Percentiles rank a stretch among this genome's conserved stretches.
These are phyloP conservation scores for Henricia sp. DNA, from an alignment of 53 echinoderm and acorn worm species.

Conservation along the genomic window DNA sequence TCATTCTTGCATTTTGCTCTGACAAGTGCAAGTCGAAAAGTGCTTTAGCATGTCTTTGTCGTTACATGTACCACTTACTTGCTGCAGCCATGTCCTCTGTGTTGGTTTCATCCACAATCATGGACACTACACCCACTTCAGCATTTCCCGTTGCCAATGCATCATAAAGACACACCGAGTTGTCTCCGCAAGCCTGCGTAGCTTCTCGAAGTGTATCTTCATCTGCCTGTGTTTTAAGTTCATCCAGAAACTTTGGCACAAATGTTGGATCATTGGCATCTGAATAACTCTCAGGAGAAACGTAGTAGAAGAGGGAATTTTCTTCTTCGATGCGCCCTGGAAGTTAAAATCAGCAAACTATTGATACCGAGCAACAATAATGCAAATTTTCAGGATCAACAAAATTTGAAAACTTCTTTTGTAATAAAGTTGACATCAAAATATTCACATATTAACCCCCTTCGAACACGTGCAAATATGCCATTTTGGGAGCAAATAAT, in stretches of 20 bases:
- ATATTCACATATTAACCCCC: too few species aligned
- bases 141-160: slow-evolving; percentile 34
- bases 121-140: slow-evolving; percentile 11
- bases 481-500: too few species aligned
- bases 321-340: neutral
- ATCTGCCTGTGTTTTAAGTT: slow-evolving; percentile 18
- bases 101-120: neutral
- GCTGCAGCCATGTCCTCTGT: neutral
- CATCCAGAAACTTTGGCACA: slow-evolving; percentile 70
- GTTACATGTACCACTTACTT: neutral
- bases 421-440: too few species aligned
- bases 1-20: too few species aligned
- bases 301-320: slow-evolving; percentile 23
- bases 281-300: slow-evolving; percentile 21
- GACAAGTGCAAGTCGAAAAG: too few species aligned
- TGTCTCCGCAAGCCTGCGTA: neutral
- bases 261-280: slow-evolving; percentile 61
- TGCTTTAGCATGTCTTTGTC: too few species aligned
- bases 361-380: too few species aligned
- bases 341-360: too few species aligned
- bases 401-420: too few species aligned
- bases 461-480: too few species aligned
- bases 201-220: neutral
- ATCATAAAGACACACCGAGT: slow-evolving; percentile 47
- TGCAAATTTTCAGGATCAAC: too few species aligned